A percentile compares a stretch with the other conserved stretches of the same genome.
Conservation (phyloP, 2,888 invertebrate genomes). For the Tinea trinotella region DNA sequence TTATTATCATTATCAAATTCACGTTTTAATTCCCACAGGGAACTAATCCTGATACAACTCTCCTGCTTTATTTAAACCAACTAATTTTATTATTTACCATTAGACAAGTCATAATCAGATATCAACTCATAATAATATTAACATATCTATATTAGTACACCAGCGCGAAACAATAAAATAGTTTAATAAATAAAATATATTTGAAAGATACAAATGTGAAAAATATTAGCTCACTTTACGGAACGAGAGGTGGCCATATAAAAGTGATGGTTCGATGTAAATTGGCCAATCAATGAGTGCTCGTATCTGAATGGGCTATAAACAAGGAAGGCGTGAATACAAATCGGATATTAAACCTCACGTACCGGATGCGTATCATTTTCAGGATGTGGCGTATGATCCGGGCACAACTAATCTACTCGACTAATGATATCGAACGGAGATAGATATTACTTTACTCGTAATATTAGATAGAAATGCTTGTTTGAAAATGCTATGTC, state of each 20-base stretch:
- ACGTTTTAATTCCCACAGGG: too few species aligned
- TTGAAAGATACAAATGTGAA: not conserved
- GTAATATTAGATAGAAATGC: too few species aligned
- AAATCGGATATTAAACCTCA: slow-evolving; percentile 61
- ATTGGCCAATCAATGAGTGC: slow-evolving; percentile 54
- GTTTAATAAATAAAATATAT: not conserved
- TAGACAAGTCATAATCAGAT: too few species aligned
- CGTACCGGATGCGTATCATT: slow-evolving; percentile 10
- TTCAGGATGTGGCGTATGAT: slow-evolving; percentile 4
- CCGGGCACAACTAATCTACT: not conserved
- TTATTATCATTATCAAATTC: too few species aligned
- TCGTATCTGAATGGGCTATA: slow-evolving; percentile 63
- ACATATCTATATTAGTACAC: too few species aligned
- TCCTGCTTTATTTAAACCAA: too few species aligned
- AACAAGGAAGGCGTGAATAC: slow-evolving; percentile 66
- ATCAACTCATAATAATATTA: too few species aligned
- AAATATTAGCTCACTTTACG: slow-evolving; percentile 21
- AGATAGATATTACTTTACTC: too few species aligned
- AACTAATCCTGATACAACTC: too few species aligned
- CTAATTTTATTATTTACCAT: too few species aligned
- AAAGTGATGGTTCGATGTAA: slow-evolving; percentile 57
- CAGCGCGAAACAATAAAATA: not conserved
- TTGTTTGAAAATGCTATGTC: too few species aligned
- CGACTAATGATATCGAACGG: not conserved
- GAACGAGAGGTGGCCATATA: slow-evolving; percentile 26